Evolutionary conservation across 2,113 vertebrate species (phyloP), one percentile per base, ranked within the genome.

Genomic region (Irena cyanogastra): DNA sequence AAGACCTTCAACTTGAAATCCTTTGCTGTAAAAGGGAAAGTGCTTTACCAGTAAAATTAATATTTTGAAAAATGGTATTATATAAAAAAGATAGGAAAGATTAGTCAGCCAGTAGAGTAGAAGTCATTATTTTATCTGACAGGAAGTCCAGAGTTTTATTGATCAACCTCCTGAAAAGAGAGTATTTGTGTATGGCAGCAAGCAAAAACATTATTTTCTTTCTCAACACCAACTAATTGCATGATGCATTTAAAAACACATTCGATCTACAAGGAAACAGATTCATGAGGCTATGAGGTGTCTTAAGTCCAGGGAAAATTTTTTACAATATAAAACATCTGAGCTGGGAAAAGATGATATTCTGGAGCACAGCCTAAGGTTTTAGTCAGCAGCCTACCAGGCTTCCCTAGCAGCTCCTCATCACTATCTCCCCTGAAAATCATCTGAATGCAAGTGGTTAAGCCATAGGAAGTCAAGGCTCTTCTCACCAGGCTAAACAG

Each of bases 31-130:
- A 89, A 76, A 93, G 44, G 30, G 41, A 65, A 78, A 94, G 49
- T 91, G 90, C 69, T 93, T 93, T 93, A 94, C 70, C 63, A 83
- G 81, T 89, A 93, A 96, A 96, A 95, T 82, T 78, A 96, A 8
- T 95, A 93, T 92, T 89, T 92, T 91, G 83, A 93, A 89, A 88
- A 96, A 93, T 0, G 17, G 9, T 84, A 75, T 70, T 86, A 83
- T 39, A 89, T 77, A 47, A 91, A 95, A 95, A 93, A 89, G 13
- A n/a, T 86, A 95, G 61, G 81, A 90, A 83, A 93, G 37, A 92
- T 93, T 88, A 89, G 83, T 83, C 84, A 86, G 63, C 5, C 2
- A 4, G 18, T 35, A n/a, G 68, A 53, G 33, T 10, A 86, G 68
- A 85, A 37, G 53, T 93, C 60, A 93, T 83, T 94, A 88, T 87